phyloP scores from a whole-genome alignment of 64 coral and sea anemone species.

The Montipora cactus region DNA sequence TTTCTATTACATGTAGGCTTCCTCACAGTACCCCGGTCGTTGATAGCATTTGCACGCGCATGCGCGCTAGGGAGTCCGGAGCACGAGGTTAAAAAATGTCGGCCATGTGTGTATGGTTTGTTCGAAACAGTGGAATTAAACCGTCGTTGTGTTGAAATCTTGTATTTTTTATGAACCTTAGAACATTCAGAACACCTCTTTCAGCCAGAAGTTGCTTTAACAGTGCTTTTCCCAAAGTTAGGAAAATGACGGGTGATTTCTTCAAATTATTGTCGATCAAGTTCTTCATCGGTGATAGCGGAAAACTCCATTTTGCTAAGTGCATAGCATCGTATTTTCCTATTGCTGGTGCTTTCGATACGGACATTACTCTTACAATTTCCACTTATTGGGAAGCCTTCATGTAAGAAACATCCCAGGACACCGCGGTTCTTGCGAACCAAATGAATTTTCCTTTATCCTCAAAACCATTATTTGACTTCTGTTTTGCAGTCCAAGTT shows the following conservation, averaged over 20 bases:
- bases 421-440: neutral
- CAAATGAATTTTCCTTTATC: conserved; percentile 17
- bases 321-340: conserved; percentile 29
- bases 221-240: too few species aligned
- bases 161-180: too few species aligned
- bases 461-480: conserved; percentile 36
- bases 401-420: conserved; percentile 20
- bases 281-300: conserved; percentile 30
- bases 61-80: too few species aligned
- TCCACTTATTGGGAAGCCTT: conserved; percentile 20
- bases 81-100: too few species aligned
- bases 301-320: conserved; percentile 54
- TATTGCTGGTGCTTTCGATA: conserved; percentile 42
- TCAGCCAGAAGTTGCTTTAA: neutral
- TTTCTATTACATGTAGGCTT: too few species aligned
- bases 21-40: too few species aligned
- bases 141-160: too few species aligned
- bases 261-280: conserved; percentile 18
- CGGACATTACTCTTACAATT: conserved; percentile 19
- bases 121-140: too few species aligned
- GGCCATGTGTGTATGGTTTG: too few species aligned
- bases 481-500: conserved; percentile 34
- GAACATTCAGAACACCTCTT: too few species aligned
- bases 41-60: too few species aligned
- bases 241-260: conserved; percentile 5